These are phyloP conservation scores for Motacilla tschutschensis DNA, from an alignment of 2,113 vertebrate genomes.

Conservation along the genomic window DNA sequence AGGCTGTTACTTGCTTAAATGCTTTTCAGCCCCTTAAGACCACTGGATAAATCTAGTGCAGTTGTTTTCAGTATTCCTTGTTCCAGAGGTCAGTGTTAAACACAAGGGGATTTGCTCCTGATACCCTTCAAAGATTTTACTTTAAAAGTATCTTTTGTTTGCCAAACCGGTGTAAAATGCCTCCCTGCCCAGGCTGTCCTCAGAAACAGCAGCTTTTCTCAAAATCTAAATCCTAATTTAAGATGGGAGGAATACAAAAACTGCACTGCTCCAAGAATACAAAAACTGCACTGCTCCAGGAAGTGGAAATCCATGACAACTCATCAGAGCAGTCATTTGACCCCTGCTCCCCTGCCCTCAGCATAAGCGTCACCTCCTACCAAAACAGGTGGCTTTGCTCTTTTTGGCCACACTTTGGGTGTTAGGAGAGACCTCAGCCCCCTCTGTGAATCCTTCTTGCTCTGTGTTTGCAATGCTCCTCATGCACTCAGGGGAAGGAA, in stretches of 20 bases:
- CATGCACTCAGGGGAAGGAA: neutral
- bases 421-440: neutral
- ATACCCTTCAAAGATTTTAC: neutral
- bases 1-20: neutral
- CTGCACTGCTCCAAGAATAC: neutral
- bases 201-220: neutral
- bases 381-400: neutral
- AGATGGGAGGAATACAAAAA: neutral
- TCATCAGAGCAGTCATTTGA: neutral
- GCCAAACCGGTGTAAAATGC: fast-evolving
- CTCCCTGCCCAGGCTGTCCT: fast-evolving
- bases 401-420: neutral
- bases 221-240: neutral
- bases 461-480: neutral
- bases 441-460: neutral
- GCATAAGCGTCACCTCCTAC: neutral
- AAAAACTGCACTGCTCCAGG: neutral
- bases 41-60: neutral
- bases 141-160: neutral
- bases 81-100: neutral
- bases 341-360: neutral
- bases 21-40: neutral
- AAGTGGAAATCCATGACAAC: neutral
- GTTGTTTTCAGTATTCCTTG: neutral
- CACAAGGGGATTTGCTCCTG: neutral